Conservation (phyloP, 2,888 invertebrate species). For the Lottia gigantea region DNA sequence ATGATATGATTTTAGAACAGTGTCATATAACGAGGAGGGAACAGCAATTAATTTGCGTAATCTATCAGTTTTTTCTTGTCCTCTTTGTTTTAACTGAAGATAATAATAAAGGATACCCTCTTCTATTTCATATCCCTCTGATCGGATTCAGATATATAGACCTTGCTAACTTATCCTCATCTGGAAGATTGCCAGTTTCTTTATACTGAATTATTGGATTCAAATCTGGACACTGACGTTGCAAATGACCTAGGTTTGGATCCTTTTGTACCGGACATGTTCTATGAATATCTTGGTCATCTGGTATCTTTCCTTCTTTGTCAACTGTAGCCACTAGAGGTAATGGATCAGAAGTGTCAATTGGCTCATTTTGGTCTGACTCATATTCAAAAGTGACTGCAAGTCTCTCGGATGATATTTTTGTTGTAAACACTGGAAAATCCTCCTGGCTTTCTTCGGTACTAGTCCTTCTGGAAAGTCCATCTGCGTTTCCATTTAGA, state of each 20-base stretch:
- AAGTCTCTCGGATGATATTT: no score
- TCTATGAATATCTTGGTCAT: background rate
- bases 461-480: conserved; percentile 22
- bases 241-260: conserved; percentile 16
- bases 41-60: conserved; percentile 21
- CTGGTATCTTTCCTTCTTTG: no score
- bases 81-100: conserved; percentile 11
- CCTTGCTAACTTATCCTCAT: conserved; percentile 16
- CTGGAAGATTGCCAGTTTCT: conserved; percentile 17
- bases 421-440: background rate
- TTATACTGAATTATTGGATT: conserved; percentile 22
- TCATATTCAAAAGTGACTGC: background rate
- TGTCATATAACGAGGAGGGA: conserved; percentile 21
- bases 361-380: background rate
- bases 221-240: conserved; percentile 28
- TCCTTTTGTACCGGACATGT: background rate
- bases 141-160: conserved; percentile 16
- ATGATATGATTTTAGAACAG: conserved; percentile 26
- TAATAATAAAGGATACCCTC: conserved; percentile 29
- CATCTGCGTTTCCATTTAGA: conserved; percentile 27
- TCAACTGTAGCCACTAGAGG: background rate
- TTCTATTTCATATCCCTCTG: conserved; percentile 23
- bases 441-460: background rate
- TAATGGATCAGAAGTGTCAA: background rate
- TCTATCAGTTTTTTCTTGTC: background rate